Conservation (phyloP, 2,888 invertebrate species). For the Galerucella nymphaeae region DNA sequence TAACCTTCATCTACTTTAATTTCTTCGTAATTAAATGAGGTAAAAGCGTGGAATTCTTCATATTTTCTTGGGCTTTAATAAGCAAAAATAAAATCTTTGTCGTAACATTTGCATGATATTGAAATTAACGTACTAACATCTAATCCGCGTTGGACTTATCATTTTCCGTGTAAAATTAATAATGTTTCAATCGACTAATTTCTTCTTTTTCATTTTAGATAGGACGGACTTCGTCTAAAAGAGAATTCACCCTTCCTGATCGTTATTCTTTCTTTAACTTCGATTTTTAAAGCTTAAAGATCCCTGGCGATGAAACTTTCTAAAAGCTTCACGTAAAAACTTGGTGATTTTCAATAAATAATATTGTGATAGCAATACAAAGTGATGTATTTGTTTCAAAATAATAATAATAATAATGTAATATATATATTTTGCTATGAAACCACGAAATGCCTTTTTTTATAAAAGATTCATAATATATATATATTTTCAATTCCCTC, state of each 20-base stretch:
- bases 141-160: no score
- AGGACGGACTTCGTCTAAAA: constrained; percentile 1
- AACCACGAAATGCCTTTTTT: constrained; percentile 60
- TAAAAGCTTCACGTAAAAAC: neutral
- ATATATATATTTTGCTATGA: constrained; percentile 54
- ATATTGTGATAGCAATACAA: constrained; percentile 2
- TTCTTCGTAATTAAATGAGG: no score
- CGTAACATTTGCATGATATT: no score
- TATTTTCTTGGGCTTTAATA: no score
- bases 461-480: constrained; percentile 43
- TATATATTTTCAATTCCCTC: constrained; percentile 57
- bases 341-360: constrained; percentile 7
- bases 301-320: neutral
- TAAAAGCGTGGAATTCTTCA: no score
- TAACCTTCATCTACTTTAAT: no score
- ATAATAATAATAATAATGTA: constrained; percentile 15
- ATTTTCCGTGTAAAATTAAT: neutral
- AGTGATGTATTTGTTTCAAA: constrained; percentile 27
- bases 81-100: no score
- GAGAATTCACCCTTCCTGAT: neutral
- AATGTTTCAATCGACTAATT: neutral
- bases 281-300: neutral
- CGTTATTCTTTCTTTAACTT: constrained; percentile 7
- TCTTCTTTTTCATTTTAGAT: constrained; percentile 3
- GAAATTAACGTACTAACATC: no score